A percentile compares a stretch with the other conserved stretches of the same genome.
These are phyloP conservation scores for Drosophila infuscata DNA, from an alignment of 2,888 invertebrate species.

Conservation along the genomic window DNA sequence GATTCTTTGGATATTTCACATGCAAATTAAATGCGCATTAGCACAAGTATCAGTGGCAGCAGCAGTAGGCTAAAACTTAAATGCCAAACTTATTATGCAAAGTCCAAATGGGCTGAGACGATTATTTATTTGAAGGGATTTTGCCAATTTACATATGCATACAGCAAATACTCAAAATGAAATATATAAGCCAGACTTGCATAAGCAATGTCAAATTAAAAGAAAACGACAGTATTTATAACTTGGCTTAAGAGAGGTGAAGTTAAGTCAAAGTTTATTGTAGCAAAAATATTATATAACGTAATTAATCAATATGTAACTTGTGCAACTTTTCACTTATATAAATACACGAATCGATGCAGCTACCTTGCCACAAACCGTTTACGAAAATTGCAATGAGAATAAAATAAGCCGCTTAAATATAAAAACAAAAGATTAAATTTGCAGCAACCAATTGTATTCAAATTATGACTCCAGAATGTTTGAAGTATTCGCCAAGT, in stretches of 20 bases:
- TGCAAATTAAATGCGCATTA: conserved; percentile 75
- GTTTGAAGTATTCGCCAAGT: not conserved
- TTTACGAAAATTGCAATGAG: not conserved
- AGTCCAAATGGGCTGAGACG: conserved; percentile 58
- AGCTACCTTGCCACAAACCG: not conserved
- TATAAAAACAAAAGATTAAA: not conserved
- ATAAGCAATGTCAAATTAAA: not conserved
- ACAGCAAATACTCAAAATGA: conserved; percentile 6
- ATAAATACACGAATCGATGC: not conserved
- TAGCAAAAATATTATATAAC: not conserved
- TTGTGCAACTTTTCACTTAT: not conserved
- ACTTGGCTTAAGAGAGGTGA: too few relatives aligned
- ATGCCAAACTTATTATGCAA: conserved; percentile 63
- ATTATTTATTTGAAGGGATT: conserved; percentile 48
- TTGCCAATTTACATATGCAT: conserved; percentile 64
- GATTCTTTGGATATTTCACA: conserved; percentile 54
- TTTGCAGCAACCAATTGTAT: not conserved
- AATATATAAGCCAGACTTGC: conserved; percentile 23
- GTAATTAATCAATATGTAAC: not conserved
- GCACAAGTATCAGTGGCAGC: conserved; percentile 27
- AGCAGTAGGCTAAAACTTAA: conserved; percentile 53
- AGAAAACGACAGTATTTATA: not conserved
- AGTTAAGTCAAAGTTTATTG: not conserved
- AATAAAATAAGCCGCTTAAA: conserved; percentile 4
- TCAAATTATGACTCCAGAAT: not conserved